A percentile compares a stretch with the other conserved stretches of the same genome.
These are phyloP conservation scores for Gyrodactylus salaris DNA, from an alignment of 1,140 invertebrate species.

Conservation along the genomic window DNA sequence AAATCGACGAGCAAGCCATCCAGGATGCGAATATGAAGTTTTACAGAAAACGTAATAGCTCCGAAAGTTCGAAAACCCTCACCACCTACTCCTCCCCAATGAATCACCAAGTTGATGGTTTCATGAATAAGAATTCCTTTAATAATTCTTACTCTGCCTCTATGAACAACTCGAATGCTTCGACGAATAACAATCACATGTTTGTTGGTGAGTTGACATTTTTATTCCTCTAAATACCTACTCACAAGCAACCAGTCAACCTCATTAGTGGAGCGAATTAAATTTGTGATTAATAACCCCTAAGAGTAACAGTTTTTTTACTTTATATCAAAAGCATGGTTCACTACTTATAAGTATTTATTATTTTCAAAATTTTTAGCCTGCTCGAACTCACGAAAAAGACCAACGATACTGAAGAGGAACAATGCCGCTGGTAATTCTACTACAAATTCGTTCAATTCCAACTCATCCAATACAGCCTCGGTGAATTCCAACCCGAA, in stretches of 20 bases:
- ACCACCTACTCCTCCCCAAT: background rate
- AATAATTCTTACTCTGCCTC: background rate
- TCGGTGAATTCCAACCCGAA: background rate
- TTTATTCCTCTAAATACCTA: no score
- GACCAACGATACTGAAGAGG: background rate
- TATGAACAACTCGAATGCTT: background rate
- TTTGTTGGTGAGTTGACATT: background rate
- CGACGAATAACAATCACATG: background rate
- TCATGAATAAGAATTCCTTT: background rate
- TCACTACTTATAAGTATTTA: no score
- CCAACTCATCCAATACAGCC: background rate
- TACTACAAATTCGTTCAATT: background rate
- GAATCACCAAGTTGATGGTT: background rate
- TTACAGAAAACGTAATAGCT: background rate
- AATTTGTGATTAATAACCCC: no score
- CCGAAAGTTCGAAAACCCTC: background rate
- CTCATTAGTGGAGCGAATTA: no score
- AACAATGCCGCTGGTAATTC: background rate
- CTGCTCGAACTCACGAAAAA: background rate
- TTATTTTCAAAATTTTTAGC: no score
- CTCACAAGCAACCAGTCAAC: no score
- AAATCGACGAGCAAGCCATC: no score
- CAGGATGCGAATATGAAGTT: no score
- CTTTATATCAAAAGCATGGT: no score
- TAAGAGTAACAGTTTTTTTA: no score